These are phyloP conservation scores for Caranx ignobilis DNA, from an alignment of 2,113 vertebrate species.

Conservation along the genomic window DNA sequence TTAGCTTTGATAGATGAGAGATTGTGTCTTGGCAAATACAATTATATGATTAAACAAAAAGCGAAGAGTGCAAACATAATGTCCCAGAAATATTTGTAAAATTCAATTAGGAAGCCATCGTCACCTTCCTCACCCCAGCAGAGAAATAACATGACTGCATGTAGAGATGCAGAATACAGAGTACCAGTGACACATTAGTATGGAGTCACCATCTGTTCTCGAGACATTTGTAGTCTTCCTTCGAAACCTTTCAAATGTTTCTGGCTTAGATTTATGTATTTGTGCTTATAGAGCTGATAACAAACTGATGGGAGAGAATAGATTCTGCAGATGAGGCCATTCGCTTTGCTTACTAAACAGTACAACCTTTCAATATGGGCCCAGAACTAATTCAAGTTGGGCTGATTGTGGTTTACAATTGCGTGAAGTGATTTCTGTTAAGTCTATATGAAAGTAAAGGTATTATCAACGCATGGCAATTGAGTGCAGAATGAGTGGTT, in stretches of 20 bases:
- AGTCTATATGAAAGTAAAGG: constrained; percentile 25
- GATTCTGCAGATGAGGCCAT: constrained; percentile 53
- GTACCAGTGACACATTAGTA: constrained; percentile 30
- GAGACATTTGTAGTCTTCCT: constrained; percentile 56
- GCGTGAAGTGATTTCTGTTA: constrained; percentile 1
- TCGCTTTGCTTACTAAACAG: constrained; percentile 54
- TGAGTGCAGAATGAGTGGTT: background rate
- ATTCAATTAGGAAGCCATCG: background rate
- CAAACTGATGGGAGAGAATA: constrained; percentile 53
- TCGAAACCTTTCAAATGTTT: constrained; percentile 41
- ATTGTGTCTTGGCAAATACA: background rate
- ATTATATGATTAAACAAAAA: background rate
- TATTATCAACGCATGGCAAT: background rate
- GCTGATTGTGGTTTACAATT: constrained; percentile 28
- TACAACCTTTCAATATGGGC: constrained; percentile 10
- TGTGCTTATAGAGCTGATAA: constrained; percentile 56
- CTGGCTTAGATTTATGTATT: constrained; percentile 58
- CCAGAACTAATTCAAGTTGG: constrained; percentile 42
- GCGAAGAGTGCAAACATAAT: background rate
- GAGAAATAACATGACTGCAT: background rate
- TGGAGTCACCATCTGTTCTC: constrained; percentile 32
- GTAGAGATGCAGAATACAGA: constrained; percentile 23
- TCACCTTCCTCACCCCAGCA: background rate
- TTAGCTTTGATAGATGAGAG: background rate
- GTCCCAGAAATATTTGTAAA: background rate